phyloP scores from a whole-genome alignment of 2,797 vertebrate species.

The Benthosema pterotum region DNA sequence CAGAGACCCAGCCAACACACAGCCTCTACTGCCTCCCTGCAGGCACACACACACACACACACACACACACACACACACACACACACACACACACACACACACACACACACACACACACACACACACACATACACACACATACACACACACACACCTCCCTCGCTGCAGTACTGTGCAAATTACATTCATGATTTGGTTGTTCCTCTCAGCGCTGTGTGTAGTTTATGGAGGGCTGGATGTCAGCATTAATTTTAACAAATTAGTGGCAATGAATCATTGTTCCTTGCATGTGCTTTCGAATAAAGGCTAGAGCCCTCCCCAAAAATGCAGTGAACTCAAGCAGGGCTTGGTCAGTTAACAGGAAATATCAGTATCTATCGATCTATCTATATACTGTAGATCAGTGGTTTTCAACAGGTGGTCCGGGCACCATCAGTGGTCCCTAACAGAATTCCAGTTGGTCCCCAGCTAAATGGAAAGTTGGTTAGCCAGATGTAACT shows the following conservation, averaged over 20 bases:
- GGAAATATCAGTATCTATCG: too few species aligned
- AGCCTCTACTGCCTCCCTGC: slow-evolving; percentile 40
- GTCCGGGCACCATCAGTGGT: too few species aligned
- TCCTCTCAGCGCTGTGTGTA: slow-evolving; percentile 27
- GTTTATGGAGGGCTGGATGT: slow-evolving; percentile 18
- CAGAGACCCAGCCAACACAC: slow-evolving; percentile 47
- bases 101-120: background rate
- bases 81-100: slow-evolving; percentile 4
- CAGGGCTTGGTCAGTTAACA: too few species aligned
- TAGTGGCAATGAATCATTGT: background rate
- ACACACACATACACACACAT: background rate
- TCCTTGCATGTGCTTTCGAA: slow-evolving; percentile 2
- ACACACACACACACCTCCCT: slow-evolving; percentile 1
- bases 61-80: slow-evolving; percentile 4
- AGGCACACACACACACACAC: slow-evolving; percentile 22
- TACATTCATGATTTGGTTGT: slow-evolving; percentile 46
- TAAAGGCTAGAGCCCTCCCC: background rate
- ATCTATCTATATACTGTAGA: too few species aligned
- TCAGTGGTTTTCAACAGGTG: too few species aligned
- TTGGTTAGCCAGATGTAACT: too few species aligned
- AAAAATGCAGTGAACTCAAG: background rate
- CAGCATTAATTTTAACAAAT: slow-evolving; percentile 17
- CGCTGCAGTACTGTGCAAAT: slow-evolving; percentile 31
- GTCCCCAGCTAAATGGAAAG: too few species aligned
- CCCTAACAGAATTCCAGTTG: too few species aligned